Base-by-base conservation (phyloP, 2,888 invertebrate species). In the Heliothis peltigera region DNA sequence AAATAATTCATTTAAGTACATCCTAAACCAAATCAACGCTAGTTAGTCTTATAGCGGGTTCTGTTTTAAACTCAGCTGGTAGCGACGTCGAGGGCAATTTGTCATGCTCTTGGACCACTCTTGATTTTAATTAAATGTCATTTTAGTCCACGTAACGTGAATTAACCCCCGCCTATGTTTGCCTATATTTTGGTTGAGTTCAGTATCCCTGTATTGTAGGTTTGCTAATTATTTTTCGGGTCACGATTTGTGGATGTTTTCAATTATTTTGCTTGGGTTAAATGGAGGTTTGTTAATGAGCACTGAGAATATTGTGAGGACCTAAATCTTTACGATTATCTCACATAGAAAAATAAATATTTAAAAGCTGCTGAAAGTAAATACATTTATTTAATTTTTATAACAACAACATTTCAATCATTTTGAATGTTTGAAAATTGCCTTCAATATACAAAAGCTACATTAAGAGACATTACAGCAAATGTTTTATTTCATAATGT, bases 51-150 rank as follows among this genome's bases (percentile, higher is more conserved):
- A 75, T 81, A 82, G 81, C 80, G 76, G 61, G 81, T 74, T 69
- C 73, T 71, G 78, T 75, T 80, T 77, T 74, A 74, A 83, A 81
- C 81, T 77, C 84, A 79, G 81, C 86, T 92, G 93, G 79, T 78
- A 63, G 73, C 84, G 94, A 93, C 92, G 78, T 87, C 72, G 69
- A 91, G 92, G 72, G 88, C 87, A 86, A 93, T 93, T 92, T 92
- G 89, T 93, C 92, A 92, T 81, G 70, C 83, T 80, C 83, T 84
- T 81, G 77, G 79, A 68, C 83, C 86, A 88, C 89, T 92, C 84
- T 77, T 86, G 87, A 88, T 88, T 92, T 93, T 92, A 93, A 93
- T 93, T 92, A 92, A 92, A 92, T 85, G 90, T 89, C 89, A 89
- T 91, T 90, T 91, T 84, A 86, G 83, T 77, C 81, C 78, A 80